Evolutionary conservation across 2,888 invertebrate species (phyloP).

Genomic region (Bhutanitis thaidina): DNA sequence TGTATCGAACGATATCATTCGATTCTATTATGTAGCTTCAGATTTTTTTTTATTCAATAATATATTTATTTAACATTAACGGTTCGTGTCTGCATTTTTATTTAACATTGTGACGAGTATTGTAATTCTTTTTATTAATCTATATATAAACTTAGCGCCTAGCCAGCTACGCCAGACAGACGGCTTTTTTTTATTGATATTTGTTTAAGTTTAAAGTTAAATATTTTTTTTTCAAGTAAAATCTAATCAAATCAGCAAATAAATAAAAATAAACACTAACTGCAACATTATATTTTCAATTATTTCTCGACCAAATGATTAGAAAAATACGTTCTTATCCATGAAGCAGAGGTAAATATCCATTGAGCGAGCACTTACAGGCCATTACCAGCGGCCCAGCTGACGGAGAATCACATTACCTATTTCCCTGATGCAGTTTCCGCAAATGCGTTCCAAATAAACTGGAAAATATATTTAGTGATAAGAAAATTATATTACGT

Average conservation of each 20-base stretch:
- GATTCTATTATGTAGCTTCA: too few species aligned
- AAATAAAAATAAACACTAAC: background rate
- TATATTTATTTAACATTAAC: too few species aligned
- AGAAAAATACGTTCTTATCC: constrained; percentile 16
- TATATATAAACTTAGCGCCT: too few species aligned
- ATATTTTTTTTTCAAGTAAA: too few species aligned
- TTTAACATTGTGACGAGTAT: too few species aligned
- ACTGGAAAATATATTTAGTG: constrained; percentile 5
- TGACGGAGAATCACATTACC: constrained; percentile 18
- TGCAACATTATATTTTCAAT: background rate
- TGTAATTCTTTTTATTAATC: too few species aligned
- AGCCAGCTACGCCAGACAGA: too few species aligned
- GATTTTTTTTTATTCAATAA: too few species aligned
- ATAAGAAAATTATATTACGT: background rate
- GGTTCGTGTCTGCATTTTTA: too few species aligned
- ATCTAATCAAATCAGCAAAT: background rate
- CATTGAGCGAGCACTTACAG: constrained; percentile 16
- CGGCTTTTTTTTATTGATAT: too few species aligned
- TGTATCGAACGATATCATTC: too few species aligned
- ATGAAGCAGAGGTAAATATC: constrained; percentile 14
- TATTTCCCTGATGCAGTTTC: constrained; percentile 12
- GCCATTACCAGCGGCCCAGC: constrained; percentile 16
- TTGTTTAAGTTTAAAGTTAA: too few species aligned
- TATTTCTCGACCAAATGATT: constrained; percentile 2
- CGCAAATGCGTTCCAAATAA: constrained; percentile 11